Evolutionary conservation across 2,797 vertebrate species (phyloP).

Genomic region (Lithobates sylvaticus): DNA sequence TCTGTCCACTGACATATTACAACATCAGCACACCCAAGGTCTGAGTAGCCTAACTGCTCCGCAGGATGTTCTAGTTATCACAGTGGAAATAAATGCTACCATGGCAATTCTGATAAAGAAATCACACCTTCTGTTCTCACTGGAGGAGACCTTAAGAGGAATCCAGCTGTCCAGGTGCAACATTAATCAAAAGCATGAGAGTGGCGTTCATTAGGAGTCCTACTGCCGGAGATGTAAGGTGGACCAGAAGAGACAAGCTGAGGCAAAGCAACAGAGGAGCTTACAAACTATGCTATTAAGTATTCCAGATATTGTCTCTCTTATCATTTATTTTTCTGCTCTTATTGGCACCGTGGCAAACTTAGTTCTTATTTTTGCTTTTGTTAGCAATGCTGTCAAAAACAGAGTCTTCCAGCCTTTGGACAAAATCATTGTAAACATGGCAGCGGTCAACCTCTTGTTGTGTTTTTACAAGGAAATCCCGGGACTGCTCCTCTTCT

Average conservation of each 20-base stretch:
- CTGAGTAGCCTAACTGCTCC: constrained; percentile 21
- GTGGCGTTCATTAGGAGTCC: background rate
- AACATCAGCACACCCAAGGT: background rate
- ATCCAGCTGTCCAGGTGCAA: background rate
- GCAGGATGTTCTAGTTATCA: constrained; percentile 5
- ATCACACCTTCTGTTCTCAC: constrained; percentile 18
- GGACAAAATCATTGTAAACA: constrained; percentile 59
- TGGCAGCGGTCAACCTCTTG: constrained; percentile 60
- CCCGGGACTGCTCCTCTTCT: constrained; percentile 44
- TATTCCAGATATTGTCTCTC: constrained; percentile 22
- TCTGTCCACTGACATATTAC: constrained; percentile 6
- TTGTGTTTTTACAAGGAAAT: constrained; percentile 59
- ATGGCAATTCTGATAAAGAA: constrained; percentile 48
- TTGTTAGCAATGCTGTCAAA: constrained; percentile 46
- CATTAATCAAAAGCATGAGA: background rate
- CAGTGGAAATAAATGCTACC: constrained; percentile 52
- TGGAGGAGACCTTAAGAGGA: constrained; percentile 4
- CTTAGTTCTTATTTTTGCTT: constrained; percentile 56
- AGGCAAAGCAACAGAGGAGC: background rate
- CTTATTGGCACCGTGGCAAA: constrained; percentile 55
- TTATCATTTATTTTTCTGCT: constrained; percentile 55
- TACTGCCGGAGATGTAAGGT: background rate
- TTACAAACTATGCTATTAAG: constrained; percentile 21
- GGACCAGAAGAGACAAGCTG: background rate
- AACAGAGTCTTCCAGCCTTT: constrained; percentile 56